phyloP scores from a whole-genome alignment of 23 tunicate species.

The Oikopleura dioica region DNA sequence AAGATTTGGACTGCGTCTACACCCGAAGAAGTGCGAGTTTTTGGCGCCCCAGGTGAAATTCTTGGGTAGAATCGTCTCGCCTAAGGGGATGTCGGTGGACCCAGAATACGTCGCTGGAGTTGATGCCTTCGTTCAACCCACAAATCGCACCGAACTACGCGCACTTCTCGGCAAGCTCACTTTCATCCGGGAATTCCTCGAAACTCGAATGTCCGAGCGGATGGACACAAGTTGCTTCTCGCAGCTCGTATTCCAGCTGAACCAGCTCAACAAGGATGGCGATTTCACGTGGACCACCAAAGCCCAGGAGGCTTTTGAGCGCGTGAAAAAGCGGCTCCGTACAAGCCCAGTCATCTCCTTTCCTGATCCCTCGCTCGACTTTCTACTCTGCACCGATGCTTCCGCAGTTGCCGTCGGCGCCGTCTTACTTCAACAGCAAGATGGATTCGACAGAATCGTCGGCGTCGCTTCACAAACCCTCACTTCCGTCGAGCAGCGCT shows the following conservation, averaged over 20 bases:
- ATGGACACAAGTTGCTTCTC: not conserved
- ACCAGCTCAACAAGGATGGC: not conserved
- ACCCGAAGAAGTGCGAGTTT: not conserved
- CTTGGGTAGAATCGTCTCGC: not conserved
- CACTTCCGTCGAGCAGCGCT: not conserved
- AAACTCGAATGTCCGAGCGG: not conserved
- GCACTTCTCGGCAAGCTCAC: not conserved
- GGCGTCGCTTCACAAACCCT: not conserved
- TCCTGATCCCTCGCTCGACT: not conserved
- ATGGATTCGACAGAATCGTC: not conserved
- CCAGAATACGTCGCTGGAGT: not conserved
- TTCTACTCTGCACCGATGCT: not conserved
- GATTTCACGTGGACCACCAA: not conserved
- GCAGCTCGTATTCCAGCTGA: not conserved
- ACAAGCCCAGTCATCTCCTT: not conserved
- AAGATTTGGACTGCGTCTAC: too few relatives aligned
- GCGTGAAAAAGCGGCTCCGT: not conserved
- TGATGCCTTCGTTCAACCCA: not conserved
- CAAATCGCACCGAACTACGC: not conserved
- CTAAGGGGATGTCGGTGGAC: not conserved
- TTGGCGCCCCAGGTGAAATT: not conserved
- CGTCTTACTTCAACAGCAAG: not conserved
- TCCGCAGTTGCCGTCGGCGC: not conserved
- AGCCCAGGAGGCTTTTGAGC: not conserved
- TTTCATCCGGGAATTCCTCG: not conserved